Conservation (phyloP, 2,888 invertebrate genomes). For the Microlaimidae sp. region DNA sequence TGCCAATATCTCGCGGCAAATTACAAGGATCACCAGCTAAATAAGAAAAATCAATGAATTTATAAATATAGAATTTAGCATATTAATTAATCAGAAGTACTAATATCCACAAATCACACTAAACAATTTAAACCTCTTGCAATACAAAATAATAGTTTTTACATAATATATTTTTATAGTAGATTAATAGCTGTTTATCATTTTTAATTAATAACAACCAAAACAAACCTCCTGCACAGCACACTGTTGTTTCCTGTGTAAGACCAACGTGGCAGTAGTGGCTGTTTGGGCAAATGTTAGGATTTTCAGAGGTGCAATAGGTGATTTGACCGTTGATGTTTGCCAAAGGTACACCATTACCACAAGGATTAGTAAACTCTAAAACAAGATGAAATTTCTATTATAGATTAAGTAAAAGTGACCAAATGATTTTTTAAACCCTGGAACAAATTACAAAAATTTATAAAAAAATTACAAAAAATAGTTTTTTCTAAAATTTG, state of each 20-base stretch:
- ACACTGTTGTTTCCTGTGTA: constrained; percentile 10
- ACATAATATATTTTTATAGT: not conserved
- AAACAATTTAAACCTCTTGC: no score
- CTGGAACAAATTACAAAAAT: no score
- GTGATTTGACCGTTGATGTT: constrained; percentile 1
- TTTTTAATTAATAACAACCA: no score
- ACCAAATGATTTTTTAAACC: no score
- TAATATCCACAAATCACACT: no score
- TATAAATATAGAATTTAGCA: not conserved
- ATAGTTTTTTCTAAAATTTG: no score
- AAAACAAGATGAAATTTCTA: not conserved
- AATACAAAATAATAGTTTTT: no score
- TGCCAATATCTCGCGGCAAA: constrained; percentile 9
- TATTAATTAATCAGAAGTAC: not conserved
- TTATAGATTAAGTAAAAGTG: no score
- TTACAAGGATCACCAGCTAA: constrained; percentile 12
- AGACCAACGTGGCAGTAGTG: constrained; percentile 14
- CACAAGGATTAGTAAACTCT: constrained; percentile 15
- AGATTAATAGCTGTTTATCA: not conserved
- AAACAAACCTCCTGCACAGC: constrained; percentile 14
- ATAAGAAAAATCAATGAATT: no score
- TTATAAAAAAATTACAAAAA: no score
- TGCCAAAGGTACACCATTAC: constrained; percentile 4
- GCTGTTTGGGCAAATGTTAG: constrained; percentile 12
- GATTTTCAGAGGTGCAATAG: constrained; percentile 10